phyloP scores from a whole-genome alignment of 2,797 vertebrate genomes.

The Aeoliscus strigatus region DNA sequence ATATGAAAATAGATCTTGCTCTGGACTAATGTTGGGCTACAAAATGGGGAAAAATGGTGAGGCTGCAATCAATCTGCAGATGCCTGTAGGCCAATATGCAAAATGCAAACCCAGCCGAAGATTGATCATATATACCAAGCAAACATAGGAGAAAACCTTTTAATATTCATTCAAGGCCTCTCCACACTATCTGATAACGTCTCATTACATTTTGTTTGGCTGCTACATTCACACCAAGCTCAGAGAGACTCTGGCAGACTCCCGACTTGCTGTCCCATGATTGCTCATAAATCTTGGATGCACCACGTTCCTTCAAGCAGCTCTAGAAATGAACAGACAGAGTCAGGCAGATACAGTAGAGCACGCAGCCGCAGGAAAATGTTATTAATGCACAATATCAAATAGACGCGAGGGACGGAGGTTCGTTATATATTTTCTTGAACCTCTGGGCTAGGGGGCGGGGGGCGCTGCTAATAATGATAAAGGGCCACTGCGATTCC shows the following conservation, averaged over 20 bases:
- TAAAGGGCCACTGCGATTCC: slow-evolving; percentile 48
- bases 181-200: slow-evolving; percentile 15
- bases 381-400: slow-evolving; percentile 51
- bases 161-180: slow-evolving; percentile 20
- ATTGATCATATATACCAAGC: slow-evolving; percentile 26
- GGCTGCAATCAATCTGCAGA: slow-evolving; percentile 22
- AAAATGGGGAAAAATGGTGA: slow-evolving; percentile 31
- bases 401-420: slow-evolving; percentile 37
- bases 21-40: too few relatives aligned
- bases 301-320: slow-evolving; percentile 22
- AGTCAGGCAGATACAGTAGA: slow-evolving; percentile 10
- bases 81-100: slow-evolving; percentile 23
- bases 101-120: slow-evolving; percentile 28
- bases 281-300: slow-evolving; percentile 57
- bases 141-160: slow-evolving; percentile 21
- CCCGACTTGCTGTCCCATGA: slow-evolving; percentile 22
- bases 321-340: slow-evolving; percentile 21
- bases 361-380: slow-evolving; percentile 31
- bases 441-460: too few relatives aligned
- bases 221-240: slow-evolving; percentile 32
- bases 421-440: slow-evolving; percentile 32
- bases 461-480: slow-evolving; percentile 64
- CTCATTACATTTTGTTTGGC: slow-evolving; percentile 22
- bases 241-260: slow-evolving; percentile 26
- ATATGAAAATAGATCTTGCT: too few relatives aligned